Base-by-base conservation (phyloP, 2,113 vertebrate species). In the Psilopsiagon aymara region DNA sequence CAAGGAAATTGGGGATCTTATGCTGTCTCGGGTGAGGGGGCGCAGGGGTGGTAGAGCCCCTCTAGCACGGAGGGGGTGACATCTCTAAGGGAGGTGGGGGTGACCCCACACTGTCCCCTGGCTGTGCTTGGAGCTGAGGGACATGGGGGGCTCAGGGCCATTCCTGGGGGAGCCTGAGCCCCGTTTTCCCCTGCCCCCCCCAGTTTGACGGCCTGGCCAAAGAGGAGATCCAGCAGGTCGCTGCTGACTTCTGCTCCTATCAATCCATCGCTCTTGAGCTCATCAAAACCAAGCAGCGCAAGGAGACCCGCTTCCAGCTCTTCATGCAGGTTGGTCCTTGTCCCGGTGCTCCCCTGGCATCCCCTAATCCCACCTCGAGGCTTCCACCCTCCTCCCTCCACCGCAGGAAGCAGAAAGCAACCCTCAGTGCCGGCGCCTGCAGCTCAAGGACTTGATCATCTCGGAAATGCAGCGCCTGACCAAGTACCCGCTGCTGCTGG, bases 401-500 rank as follows among this genome's bases (percentile, higher is more conserved):
- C 12, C 47, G 29, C 14, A 98, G 98, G 98, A 98, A 29, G 98
- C 98, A 0, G 98, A 98, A 94, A 98, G 99, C 75, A 98, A 99
- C 92, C 99, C 99, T 3, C 99, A 99, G 92, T 99, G 99, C 37
- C 98, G 99, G 20, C 96, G 99, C 55, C 98, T 99, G 67, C 99
- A 99, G 98, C 98, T 99, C n/a, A 98, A 98, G 90, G 99, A 99
- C 86, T 96, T 99, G 83, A 98, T 99, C 93, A 98, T 99, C 95
- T 98, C 99, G 0, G 99, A 99, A 95, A 99, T 99, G 99, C 99
- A 99, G 96, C 98, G 99, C 9, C 97, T 99, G 62, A 99, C 99
- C 80, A 99, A 99, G 95, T 99, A 99, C 93, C 99, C 99, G 0
- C 98, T 99, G 86, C 98, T 99, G 90, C 98, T 99, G 87, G 99